Evolutionary conservation across 1,140 invertebrate genomes (phyloP).

Genomic region (Dendroctonus ponderosae): DNA sequence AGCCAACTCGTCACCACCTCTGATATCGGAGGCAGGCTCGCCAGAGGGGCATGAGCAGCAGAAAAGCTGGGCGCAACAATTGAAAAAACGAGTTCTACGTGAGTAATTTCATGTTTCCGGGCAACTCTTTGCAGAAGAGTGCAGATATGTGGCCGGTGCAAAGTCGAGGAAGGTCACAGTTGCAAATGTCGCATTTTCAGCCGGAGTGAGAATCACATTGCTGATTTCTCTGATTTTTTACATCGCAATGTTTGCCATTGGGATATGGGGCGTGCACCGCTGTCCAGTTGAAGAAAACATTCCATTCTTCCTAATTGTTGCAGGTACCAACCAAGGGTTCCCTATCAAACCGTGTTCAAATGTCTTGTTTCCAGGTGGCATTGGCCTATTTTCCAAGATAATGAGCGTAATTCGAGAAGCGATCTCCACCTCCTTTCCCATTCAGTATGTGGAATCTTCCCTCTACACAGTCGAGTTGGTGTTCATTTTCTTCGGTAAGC

Average conservation of each 20-base stretch:
- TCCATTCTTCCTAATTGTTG: conserved; percentile 45
- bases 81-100: too few species aligned
- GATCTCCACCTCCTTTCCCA: conserved; percentile 25
- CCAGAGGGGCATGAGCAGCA: too few species aligned
- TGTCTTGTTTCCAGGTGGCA: conserved; percentile 32
- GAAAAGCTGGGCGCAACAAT: too few species aligned
- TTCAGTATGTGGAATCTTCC: conserved; percentile 35
- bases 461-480: conserved; percentile 39
- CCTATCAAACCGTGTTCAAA: neutral
- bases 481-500: conserved; percentile 41
- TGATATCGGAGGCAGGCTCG: too few species aligned
- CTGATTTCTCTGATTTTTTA: conserved; percentile 36
- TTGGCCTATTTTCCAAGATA: conserved; percentile 38
- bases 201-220: conserved; percentile 38
- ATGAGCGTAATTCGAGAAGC: conserved; percentile 33
- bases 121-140: too few species aligned
- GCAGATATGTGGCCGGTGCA: too few species aligned
- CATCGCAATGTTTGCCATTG: conserved; percentile 41
- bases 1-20: too few species aligned
- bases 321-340: conserved; percentile 32
- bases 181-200: conserved; percentile 21
- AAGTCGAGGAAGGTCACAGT: too few species aligned
- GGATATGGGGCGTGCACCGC: conserved; percentile 42
- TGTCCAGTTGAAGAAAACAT: conserved; percentile 43
- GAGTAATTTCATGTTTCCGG: too few species aligned